Evolutionary conservation across 37 sponge, comb jelly and placozoan genomes (phyloP).

Genomic region (Theonella swinhoei): DNA sequence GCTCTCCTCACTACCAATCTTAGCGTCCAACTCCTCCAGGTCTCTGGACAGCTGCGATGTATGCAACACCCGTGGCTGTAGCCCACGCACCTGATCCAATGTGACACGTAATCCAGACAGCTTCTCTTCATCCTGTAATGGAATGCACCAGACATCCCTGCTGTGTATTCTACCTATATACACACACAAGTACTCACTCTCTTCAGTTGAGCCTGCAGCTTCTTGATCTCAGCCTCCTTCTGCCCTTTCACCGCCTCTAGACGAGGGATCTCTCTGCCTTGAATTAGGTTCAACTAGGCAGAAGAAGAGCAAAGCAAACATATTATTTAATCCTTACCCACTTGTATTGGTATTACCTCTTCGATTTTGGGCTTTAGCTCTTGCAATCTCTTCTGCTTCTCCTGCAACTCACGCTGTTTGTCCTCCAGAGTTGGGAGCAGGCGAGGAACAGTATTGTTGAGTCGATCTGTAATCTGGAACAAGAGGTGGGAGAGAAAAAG

Average conservation of each 20-base stretch:
- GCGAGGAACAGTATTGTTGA: conserved; percentile 61
- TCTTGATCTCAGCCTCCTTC: neutral
- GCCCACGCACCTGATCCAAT: conserved; percentile 40
- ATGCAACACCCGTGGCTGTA: conserved; percentile 41
- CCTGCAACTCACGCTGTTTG: conserved; percentile 36
- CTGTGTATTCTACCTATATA: neutral
- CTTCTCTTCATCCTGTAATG: conserved; percentile 16
- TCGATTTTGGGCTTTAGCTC: conserved; percentile 65
- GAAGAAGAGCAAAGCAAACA: neutral
- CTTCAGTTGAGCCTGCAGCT: neutral
- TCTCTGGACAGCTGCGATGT: conserved; percentile 35
- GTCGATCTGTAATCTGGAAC: conserved; percentile 45
- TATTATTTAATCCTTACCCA: neutral
- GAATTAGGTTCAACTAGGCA: neutral
- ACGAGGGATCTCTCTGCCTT: neutral
- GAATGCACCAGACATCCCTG: neutral
- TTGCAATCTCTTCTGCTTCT: conserved; percentile 52
- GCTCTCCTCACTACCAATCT: conserved; percentile 49
- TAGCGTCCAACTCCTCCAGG: conserved; percentile 53
- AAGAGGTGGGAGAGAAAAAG: neutral
- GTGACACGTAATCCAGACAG: neutral
- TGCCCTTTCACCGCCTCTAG: neutral
- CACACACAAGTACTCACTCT: neutral
- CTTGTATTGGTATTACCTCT: conserved; percentile 31
- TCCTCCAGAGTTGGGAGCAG: conserved; percentile 43